A percentile compares a stretch with the other conserved stretches of the same genome.
These are phyloP conservation scores for Pluvialis apricaria DNA, from an alignment of 2,113 vertebrate genomes.

Conservation along the genomic window DNA sequence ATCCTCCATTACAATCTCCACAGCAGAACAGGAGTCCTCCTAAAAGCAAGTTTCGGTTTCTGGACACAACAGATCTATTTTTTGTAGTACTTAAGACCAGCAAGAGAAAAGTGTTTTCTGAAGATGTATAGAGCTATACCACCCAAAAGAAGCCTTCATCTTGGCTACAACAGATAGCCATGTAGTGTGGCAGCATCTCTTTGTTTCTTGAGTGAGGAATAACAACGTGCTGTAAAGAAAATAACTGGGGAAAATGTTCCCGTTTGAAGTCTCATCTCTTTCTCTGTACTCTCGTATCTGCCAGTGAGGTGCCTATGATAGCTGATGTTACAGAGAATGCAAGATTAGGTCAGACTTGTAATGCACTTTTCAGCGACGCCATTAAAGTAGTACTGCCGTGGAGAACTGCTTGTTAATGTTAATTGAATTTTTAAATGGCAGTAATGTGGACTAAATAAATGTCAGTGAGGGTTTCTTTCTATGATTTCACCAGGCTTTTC, in stretches of 20 bases:
- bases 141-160: not conserved
- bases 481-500: not conserved
- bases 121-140: not conserved
- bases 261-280: not conserved
- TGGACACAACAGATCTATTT: not conserved
- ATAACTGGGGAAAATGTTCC: not conserved
- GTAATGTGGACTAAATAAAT: not conserved
- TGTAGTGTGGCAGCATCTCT: not conserved
- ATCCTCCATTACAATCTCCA: not conserved
- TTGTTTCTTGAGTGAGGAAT: not conserved
- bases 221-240: not conserved
- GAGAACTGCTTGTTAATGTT: not conserved
- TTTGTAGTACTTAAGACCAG: not conserved
- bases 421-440: not conserved
- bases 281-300: not conserved
- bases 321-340: not conserved
- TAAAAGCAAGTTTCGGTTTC: not conserved
- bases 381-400: not conserved
- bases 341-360: not conserved
- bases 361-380: not conserved
- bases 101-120: not conserved
- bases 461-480: not conserved
- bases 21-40: rapidly evolving
- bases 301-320: not conserved
- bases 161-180: not conserved